Evolutionary conservation across 2,797 vertebrate species (phyloP).

Genomic region (Amblyopsis hoosieri): DNA sequence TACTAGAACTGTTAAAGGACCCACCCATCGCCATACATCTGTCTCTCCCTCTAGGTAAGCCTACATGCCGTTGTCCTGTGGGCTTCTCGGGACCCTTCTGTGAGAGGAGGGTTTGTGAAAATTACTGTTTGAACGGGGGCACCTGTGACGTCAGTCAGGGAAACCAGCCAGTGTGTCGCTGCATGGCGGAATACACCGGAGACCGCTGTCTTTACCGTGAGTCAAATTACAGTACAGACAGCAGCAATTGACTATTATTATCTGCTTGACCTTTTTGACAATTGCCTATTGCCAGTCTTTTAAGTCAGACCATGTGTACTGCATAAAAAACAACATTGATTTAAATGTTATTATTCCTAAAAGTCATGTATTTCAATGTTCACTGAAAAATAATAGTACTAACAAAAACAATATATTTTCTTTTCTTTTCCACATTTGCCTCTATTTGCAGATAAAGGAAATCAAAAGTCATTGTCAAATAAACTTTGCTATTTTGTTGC

Average conservation of each 20-base stretch:
- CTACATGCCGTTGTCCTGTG: constrained; percentile 88
- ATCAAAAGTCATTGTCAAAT: constrained; percentile 55
- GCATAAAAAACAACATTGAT: constrained; percentile 1
- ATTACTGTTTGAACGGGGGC: constrained; percentile 91
- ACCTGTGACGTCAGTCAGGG: constrained; percentile 89
- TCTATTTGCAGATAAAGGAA: constrained; percentile 56
- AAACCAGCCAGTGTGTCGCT: constrained; percentile 92
- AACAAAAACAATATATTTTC: constrained; percentile 48
- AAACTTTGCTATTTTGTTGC: constrained; percentile 56
- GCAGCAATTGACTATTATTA: background rate
- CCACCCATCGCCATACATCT: background rate
- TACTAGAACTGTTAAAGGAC: too few species aligned
- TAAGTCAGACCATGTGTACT: background rate
- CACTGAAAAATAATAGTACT: constrained; percentile 7
- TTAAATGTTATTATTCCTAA: constrained; percentile 26
- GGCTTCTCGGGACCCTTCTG: constrained; percentile 94
- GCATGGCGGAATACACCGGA: constrained; percentile 90
- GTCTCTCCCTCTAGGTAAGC: constrained; percentile 78
- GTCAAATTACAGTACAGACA: constrained; percentile 57
- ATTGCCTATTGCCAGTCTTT: constrained; percentile 25
- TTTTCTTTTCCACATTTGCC: constrained; percentile 44
- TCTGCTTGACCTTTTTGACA: constrained; percentile 5
- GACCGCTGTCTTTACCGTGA: constrained; percentile 95
- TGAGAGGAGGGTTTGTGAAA: constrained; percentile 87
- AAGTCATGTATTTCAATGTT: constrained; percentile 35